Evolutionary conservation across 1,140 invertebrate species (phyloP), one percentile per base, ranked within the genome.

Genomic region (Dinothrombium tinctorium): DNA sequence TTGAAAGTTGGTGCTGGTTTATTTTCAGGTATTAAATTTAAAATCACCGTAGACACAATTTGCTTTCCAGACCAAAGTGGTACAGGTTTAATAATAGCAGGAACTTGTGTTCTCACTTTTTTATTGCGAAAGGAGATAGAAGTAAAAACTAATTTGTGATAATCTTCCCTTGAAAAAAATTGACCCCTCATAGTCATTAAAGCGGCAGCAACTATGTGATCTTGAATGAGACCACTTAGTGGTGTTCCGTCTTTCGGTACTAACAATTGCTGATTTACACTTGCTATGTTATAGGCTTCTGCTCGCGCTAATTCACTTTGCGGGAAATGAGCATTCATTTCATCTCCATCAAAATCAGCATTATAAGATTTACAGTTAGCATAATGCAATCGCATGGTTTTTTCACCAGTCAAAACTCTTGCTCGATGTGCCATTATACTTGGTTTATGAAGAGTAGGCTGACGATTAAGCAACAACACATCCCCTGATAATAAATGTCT

Each of bases 321-420:
- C 0, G 89, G 81, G 55, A 90, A 90, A 64, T 98, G 92, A 1
- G 76, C 77, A 59, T 98, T 98, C 83, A 98, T 92, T 68, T 99
- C 92, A 59, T 99, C 92, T 38, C 92, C 92, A 60, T 98, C 92
- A 65, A 98, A 99, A 69, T 99, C 92, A 47, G 90, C 89, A 64
- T 98, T 99, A 59, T 98, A 99, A 0, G 86, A 76, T 60, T 99
- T 99, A 57, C 94, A 99, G 58, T 95, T 95, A 1, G 90, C 82
- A 59, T 99, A 99, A 63, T 99, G 92, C 37, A 99, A 62, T 22
- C 90, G 69, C 20, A 99, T 63, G 1, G 92, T 95, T 59, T 90
- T 92, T 56, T 96, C 87, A 0, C 75, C 76, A 50, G 74, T 75
- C 2, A 99, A 61, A 43, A 98, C 77, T 37, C 84, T 67, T 2